Evolutionary conservation across 2,113 vertebrate species (phyloP).

Genomic region (Mormyrus iriodes): DNA sequence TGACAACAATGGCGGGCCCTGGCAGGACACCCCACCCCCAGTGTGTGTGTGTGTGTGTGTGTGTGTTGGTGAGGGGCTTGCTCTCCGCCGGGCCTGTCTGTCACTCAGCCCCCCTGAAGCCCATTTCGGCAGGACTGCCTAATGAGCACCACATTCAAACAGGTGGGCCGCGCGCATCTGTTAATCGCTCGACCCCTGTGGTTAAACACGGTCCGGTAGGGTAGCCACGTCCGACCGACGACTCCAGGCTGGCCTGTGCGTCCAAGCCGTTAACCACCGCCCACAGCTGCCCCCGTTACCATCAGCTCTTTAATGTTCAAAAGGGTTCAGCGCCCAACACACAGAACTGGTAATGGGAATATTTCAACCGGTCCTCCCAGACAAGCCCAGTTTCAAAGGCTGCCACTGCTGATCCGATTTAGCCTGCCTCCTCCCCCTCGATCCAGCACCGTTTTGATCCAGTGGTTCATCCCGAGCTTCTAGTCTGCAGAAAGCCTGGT

Average conservation of each 20-base stretch:
- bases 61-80: slow-evolving; percentile 55
- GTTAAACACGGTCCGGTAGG: slow-evolving; percentile 34
- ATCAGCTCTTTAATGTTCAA: background rate
- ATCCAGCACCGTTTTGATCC: background rate
- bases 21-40: slow-evolving; percentile 39
- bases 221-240: background rate
- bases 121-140: slow-evolving; percentile 58
- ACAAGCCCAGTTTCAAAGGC: background rate
- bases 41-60: slow-evolving; percentile 23
- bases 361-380: background rate
- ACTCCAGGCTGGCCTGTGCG: background rate
- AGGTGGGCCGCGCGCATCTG: slow-evolving; percentile 63
- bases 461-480: background rate
- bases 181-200: slow-evolving; percentile 49
- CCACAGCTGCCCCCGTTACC: background rate
- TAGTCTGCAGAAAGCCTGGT: background rate
- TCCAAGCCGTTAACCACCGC: background rate
- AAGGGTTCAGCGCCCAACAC: background rate
- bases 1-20: slow-evolving; percentile 67
- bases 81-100: slow-evolving; percentile 54
- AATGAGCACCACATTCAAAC: slow-evolving; percentile 57
- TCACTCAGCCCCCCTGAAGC: slow-evolving; percentile 53
- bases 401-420: background rate
- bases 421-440: background rate
- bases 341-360: background rate